phyloP scores from a whole-genome alignment of 2,113 vertebrate genomes.

The Anguilla rostrata region DNA sequence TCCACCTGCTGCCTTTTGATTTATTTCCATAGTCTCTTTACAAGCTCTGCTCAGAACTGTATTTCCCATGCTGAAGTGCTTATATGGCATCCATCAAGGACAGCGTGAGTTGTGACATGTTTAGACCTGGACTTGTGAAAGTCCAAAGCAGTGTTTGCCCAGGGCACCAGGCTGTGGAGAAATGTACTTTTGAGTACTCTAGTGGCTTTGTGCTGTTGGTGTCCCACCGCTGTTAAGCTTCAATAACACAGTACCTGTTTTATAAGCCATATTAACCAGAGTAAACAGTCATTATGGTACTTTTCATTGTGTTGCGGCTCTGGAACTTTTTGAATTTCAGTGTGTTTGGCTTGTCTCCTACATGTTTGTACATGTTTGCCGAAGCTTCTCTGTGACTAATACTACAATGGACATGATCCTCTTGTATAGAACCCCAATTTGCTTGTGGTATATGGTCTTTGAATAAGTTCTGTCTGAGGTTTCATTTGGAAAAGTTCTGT shows the following conservation, averaged over 20 bases:
- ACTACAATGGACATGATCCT: not conserved
- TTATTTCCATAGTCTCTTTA: not conserved
- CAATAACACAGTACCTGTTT: constrained; percentile 60
- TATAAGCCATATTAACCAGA: constrained; percentile 46
- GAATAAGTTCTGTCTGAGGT: not conserved
- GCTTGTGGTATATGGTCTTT: not conserved
- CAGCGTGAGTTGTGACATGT: too few species aligned
- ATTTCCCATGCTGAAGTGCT: too few species aligned
- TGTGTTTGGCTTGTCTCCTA: constrained; percentile 40
- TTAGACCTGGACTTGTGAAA: too few species aligned
- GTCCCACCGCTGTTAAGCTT: constrained; percentile 40
- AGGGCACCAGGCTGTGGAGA: constrained; percentile 52
- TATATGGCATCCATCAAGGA: too few species aligned
- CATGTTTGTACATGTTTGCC: constrained; percentile 41
- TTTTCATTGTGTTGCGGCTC: constrained; percentile 43
- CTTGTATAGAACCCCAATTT: constrained; percentile 38
- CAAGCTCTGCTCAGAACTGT: not conserved
- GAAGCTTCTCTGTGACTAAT: not conserved
- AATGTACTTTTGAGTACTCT: constrained; percentile 56
- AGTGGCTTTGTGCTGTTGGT: constrained; percentile 58
- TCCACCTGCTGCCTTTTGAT: not conserved
- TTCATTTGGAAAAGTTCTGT: too few species aligned
- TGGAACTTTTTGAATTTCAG: constrained; percentile 42
- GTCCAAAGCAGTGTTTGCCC: constrained; percentile 35
- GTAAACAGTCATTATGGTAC: constrained; percentile 60